phyloP scores from a whole-genome alignment of 2,888 invertebrate genomes.

The Coelinius sp. region DNA sequence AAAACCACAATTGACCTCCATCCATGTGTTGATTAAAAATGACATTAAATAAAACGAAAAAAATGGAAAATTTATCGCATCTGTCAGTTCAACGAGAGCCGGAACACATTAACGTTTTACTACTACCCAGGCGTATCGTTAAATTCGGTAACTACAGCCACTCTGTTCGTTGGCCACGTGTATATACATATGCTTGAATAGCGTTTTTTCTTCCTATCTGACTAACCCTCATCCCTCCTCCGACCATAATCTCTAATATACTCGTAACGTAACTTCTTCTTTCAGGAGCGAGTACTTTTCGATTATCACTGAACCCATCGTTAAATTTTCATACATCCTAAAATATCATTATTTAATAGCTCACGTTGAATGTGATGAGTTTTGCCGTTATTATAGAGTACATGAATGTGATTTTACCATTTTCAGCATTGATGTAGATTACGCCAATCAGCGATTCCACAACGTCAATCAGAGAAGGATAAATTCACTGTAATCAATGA shows the following conservation, averaged over 20 bases:
- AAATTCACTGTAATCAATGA: neutral
- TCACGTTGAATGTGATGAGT: neutral
- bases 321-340: neutral
- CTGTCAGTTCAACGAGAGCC: constrained; percentile 20
- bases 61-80: constrained; percentile 20
- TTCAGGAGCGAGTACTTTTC: neutral
- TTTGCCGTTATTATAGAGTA: neutral
- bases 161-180: constrained; percentile 10
- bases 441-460: neutral
- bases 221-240: constrained; percentile 3
- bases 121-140: constrained; percentile 25
- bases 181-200: neutral
- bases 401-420: neutral
- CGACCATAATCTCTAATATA: neutral
- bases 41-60: neutral
- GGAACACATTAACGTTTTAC: constrained; percentile 36
- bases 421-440: neutral
- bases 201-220: neutral
- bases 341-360: neutral
- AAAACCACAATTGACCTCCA: neutral
- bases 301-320: neutral
- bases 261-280: neutral
- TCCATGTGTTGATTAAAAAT: neutral
- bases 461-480: neutral
- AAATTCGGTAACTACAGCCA: constrained; percentile 23